A percentile compares a stretch with the other conserved stretches of the same genome.
Conservation (phyloP, 2,888 invertebrate species). For the Callimorpha dominula region DNA sequence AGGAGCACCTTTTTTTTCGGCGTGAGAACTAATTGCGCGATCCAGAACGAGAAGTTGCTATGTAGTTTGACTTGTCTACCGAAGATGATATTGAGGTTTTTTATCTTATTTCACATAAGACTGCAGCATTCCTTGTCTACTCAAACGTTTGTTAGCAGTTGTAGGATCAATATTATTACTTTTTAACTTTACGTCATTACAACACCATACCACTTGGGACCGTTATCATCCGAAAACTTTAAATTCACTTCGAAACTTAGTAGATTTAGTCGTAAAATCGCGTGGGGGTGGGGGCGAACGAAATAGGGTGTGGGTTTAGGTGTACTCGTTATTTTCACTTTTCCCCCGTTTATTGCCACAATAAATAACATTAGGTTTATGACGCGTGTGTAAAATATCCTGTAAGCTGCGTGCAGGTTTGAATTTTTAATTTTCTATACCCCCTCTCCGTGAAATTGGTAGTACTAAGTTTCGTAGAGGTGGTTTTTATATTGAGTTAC, state of each 20-base stretch:
- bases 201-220: neutral
- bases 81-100: neutral
- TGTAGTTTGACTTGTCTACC: neutral
- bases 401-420: conserved; percentile 32
- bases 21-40: too few species aligned
- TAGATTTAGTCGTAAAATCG: conserved; percentile 31
- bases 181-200: neutral
- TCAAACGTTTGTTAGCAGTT: neutral
- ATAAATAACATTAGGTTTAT: conserved; percentile 62
- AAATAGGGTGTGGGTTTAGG: conserved; percentile 19
- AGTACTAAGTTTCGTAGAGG: neutral
- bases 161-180: neutral
- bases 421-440: conserved; percentile 33
- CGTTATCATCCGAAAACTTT: conserved; percentile 29
- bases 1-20: too few species aligned
- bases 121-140: neutral
- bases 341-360: conserved; percentile 54
- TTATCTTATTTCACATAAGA: neutral
- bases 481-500: neutral
- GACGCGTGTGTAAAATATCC: conserved; percentile 56
- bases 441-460: neutral
- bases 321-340: conserved; percentile 54
- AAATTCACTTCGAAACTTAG: conserved; percentile 44
- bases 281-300: conserved; percentile 28
- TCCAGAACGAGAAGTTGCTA: too few species aligned